phyloP scores from a whole-genome alignment of 2,888 invertebrate species.

The Dinocampus coccinellae region DNA sequence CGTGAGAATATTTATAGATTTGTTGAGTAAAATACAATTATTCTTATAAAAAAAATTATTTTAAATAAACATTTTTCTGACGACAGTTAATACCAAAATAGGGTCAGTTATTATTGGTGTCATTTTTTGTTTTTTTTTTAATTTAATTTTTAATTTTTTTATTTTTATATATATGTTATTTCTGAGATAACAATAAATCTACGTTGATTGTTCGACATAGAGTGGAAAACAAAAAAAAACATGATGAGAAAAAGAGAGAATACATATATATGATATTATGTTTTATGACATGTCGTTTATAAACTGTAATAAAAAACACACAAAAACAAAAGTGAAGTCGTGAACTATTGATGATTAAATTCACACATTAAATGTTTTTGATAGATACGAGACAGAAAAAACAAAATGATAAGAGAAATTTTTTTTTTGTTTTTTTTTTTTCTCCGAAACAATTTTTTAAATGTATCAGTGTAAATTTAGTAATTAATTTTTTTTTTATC shows the following conservation, averaged over 20 bases:
- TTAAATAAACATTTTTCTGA: background rate
- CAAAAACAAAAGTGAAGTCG: background rate
- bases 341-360: background rate
- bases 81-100: background rate
- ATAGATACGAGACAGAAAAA: background rate
- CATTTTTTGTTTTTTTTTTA: background rate
- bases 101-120: background rate
- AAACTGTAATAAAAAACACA: background rate
- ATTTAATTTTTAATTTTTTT: background rate
- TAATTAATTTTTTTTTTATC: too few species aligned
- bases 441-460: too few species aligned
- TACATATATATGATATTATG: background rate
- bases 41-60: background rate
- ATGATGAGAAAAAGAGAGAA: too few species aligned
- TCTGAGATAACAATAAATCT: background rate
- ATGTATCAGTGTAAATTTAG: too few species aligned
- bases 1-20: background rate
- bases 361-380: background rate
- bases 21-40: background rate
- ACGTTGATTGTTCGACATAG: background rate
- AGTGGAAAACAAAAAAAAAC: background rate
- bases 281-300: background rate
- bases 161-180: background rate
- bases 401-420: background rate
- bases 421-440: too few species aligned